Base-by-base conservation (phyloP, 2,113 vertebrate genomes). In the Anas platyrhynchos region DNA sequence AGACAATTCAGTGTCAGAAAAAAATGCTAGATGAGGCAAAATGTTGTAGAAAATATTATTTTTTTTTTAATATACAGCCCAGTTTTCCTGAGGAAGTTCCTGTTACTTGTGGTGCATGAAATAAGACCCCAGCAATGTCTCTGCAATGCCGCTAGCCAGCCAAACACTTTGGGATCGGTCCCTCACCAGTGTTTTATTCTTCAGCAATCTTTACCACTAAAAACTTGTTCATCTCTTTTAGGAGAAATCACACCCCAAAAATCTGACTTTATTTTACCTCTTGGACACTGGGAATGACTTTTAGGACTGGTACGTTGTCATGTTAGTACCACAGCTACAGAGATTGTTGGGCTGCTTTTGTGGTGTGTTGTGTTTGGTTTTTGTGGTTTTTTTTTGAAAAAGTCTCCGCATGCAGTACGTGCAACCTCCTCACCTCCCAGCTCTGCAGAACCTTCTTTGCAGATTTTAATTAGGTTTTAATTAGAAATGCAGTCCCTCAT, bases 31-130 rank as follows among this genome's bases (percentile, higher is more conserved):
- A 56, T 94, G 54, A 92, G 75, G 77, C 58, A 95, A 86, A 94
- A 96, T 63, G 82, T 86, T 73, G 34, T 65, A 90, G 83, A 50
- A 43, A 25, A 21, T 26, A 65, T 31, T 36, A 25, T 67, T 84
- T 87, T 71, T 84, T 87, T 71, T 93, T 80, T 17, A 96, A 89
- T 73, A 63, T 0, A 2, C 59, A 94, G 44, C 72, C 50, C 80
- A 94, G 16, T 84, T 85, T 91, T 76, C 90, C 83, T 91, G 88
- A 92, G 96, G 91, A 92, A 96, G 86, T 89, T 97, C 87, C 94
- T 91, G 96, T 94, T 88, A 94, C 88, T 89, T 91, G 96, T 96
- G 95, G 89, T 97, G 81, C 75, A 76, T 77, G 65, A 95, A 92
- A 94, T 84, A 62, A 91, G 89, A 62, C 67, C 85, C 73, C 58